These are phyloP conservation scores for Calidris pygmaea DNA, from an alignment of 2,113 vertebrate species.

Conservation along the genomic window DNA sequence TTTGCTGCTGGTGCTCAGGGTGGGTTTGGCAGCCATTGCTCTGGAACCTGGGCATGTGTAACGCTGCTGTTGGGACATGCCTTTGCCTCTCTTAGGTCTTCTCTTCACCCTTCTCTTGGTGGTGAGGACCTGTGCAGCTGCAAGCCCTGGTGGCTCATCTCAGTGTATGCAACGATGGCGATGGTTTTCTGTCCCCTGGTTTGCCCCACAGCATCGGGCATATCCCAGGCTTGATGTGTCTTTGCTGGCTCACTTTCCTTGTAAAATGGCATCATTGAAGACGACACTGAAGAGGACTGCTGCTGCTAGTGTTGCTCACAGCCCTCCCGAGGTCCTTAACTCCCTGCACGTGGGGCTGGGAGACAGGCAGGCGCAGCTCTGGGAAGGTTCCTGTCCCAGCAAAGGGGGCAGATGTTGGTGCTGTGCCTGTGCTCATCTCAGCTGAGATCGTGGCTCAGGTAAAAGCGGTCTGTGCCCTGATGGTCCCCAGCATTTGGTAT, in stretches of 20 bases:
- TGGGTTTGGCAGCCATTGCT: neutral
- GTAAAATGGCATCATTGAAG: neutral
- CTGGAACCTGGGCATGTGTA: accelerated
- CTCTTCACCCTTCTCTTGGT: neutral
- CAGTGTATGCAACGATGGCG: too few species aligned
- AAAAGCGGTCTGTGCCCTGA: neutral
- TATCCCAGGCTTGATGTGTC: neutral
- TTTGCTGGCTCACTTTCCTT: neutral
- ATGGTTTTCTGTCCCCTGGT: neutral
- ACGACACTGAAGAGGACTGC: accelerated
- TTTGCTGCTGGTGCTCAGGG: neutral
- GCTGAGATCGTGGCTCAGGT: neutral
- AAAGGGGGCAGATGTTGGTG: neutral
- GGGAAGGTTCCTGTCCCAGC: neutral
- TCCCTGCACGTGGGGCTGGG: accelerated
- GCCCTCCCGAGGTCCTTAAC: accelerated
- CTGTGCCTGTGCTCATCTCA: neutral
- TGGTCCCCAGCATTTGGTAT: neutral
- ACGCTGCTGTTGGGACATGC: accelerated
- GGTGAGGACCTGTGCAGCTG: neutral
- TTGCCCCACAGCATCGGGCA: neutral
- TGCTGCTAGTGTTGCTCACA: neutral
- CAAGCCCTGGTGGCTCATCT: neutral
- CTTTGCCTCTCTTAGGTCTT: neutral
- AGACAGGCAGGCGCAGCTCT: accelerated